Evolutionary conservation across 2,797 vertebrate genomes (phyloP).

Genomic region (Crenuchus spilurus): DNA sequence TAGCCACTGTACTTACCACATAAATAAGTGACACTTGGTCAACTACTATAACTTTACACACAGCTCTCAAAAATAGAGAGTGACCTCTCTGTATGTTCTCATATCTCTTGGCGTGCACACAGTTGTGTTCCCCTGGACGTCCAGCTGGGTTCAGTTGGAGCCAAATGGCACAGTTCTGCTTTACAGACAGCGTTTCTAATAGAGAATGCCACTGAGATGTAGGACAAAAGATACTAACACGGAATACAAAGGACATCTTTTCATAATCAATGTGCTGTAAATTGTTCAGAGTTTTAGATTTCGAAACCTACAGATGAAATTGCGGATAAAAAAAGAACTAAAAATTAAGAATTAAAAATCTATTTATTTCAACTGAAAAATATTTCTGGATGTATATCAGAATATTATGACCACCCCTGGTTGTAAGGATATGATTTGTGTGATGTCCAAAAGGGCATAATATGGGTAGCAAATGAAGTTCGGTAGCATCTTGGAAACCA

Average conservation of each 20-base stretch:
- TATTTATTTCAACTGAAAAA: too few relatives aligned
- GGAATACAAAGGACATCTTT: neutral
- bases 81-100: neutral
- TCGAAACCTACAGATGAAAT: too few relatives aligned
- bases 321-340: too few relatives aligned
- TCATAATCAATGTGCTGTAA: neutral
- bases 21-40: neutral
- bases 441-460: too few relatives aligned
- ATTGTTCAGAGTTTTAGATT: too few relatives aligned
- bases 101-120: neutral
- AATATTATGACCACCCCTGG: too few relatives aligned
- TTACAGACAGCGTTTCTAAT: slow-evolving; percentile 13
- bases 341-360: too few relatives aligned
- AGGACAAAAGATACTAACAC: neutral
- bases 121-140: neutral
- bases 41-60: neutral
- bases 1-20: neutral
- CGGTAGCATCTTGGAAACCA: too few relatives aligned
- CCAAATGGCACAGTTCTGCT: slow-evolving; percentile 14
- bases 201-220: neutral
- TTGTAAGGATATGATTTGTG: too few relatives aligned
- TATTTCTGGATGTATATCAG: too few relatives aligned
- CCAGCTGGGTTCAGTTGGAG: slow-evolving; percentile 66
- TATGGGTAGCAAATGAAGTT: too few relatives aligned
- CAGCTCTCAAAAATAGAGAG: neutral